Conservation (phyloP, 2,797 vertebrate genomes). For the Anableps anableps region DNA sequence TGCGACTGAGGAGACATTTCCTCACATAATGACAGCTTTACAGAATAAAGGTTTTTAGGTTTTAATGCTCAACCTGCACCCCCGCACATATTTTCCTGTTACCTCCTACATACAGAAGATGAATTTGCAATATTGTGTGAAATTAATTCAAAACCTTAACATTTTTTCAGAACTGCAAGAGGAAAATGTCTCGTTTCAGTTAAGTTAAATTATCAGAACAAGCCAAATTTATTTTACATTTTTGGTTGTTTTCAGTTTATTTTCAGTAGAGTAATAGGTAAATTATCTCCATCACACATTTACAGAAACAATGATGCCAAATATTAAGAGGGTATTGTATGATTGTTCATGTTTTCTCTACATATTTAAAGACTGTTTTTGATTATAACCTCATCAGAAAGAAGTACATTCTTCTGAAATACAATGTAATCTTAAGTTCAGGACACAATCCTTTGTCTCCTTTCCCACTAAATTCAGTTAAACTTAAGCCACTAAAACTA, state of each 20-base stretch:
- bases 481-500: not conserved
- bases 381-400: not conserved
- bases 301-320: no score
- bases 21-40: constrained; percentile 6
- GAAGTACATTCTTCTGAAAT: not conserved
- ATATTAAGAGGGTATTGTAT: no score
- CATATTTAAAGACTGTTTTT: not conserved
- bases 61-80: not conserved
- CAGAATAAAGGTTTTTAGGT: not conserved
- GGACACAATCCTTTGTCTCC: not conserved
- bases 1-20: constrained; percentile 9
- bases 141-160: not conserved
- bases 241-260: not conserved
- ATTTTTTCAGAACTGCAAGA: not conserved
- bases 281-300: not conserved
- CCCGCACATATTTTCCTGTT: not conserved
- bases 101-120: not conserved
- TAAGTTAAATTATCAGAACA: not conserved
- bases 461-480: not conserved
- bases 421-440: not conserved
- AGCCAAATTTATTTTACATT: not conserved
- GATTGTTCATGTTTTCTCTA: no score
- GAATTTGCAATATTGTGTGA: not conserved
- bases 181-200: not conserved
- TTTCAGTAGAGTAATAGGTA: not conserved